A percentile compares a stretch with the other conserved stretches of the same genome.
These are phyloP conservation scores for Pygmarrhopalites habei DNA, from an alignment of 1,140 invertebrate genomes.

Conservation along the genomic window DNA sequence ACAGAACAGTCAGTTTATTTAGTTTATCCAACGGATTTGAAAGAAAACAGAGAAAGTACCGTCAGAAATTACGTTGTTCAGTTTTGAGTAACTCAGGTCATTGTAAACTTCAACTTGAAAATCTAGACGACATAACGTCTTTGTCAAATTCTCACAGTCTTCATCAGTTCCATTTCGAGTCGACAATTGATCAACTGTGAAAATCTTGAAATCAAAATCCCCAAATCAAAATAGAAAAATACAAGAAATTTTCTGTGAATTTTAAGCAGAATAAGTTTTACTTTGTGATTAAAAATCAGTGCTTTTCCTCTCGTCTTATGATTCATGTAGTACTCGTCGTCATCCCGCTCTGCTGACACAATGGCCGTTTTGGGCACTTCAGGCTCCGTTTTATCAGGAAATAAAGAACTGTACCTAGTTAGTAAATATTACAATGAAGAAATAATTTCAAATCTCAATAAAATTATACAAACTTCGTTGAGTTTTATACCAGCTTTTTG, in stretches of 20 bases:
- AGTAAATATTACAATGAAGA: not conserved
- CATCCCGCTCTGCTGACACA: conserved; percentile 42
- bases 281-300: conserved; percentile 83
- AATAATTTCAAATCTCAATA: not conserved
- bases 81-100: conserved; percentile 49
- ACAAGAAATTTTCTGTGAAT: not conserved
- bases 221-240: not conserved
- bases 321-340: conserved; percentile 70
- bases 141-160: conserved; percentile 53
- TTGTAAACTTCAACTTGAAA: conserved; percentile 65
- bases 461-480: not conserved
- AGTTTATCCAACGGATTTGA: not conserved
- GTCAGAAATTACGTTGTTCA: conserved; percentile 12
- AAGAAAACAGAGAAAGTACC: conserved; percentile 13
- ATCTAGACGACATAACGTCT: conserved; percentile 58
- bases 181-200: conserved; percentile 9
- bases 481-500: not conserved
- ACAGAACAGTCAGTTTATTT: too few species aligned
- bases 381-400: not conserved
- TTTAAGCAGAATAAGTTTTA: too few species aligned
- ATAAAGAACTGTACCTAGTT: not conserved
- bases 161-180: conserved; percentile 45
- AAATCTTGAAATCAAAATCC: conserved; percentile 9
- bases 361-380: not conserved
- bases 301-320: conserved; percentile 72